These are phyloP conservation scores for Graptemys geographica DNA, from an alignment of 2,797 vertebrate species.

Conservation along the genomic window DNA sequence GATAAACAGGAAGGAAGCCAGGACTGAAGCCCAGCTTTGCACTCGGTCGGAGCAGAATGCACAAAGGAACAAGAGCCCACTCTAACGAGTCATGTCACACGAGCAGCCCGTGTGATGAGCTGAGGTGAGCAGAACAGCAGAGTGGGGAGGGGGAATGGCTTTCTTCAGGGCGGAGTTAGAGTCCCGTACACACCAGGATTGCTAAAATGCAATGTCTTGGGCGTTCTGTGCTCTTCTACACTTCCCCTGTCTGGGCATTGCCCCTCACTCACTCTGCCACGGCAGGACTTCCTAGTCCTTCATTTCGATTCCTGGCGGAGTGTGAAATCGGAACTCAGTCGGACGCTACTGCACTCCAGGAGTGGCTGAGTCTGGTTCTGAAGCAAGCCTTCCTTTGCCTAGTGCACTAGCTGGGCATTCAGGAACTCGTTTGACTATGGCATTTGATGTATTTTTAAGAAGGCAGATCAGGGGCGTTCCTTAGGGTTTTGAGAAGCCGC, in stretches of 20 bases:
- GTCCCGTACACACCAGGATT: too few relatives aligned
- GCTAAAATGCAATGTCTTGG: neutral
- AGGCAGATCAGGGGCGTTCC: neutral
- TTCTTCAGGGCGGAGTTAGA: neutral
- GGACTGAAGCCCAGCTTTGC: fast-evolving
- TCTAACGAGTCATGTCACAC: fast-evolving
- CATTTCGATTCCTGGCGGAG: neutral
- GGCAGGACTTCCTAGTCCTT: neutral
- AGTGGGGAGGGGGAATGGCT: fast-evolving
- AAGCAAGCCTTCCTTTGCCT: neutral
- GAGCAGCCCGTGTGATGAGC: fast-evolving
- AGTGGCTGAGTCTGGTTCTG: neutral
- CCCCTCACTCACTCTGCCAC: neutral
- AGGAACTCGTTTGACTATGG: neutral
- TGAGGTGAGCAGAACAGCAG: fast-evolving
- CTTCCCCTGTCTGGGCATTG: neutral
- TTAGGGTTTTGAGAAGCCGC: neutral
- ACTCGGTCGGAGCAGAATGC: neutral
- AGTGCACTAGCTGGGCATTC: neutral
- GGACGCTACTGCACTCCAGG: neutral
- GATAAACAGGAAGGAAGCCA: neutral
- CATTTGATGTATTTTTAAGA: neutral
- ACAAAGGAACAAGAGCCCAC: neutral
- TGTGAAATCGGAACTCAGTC: neutral
- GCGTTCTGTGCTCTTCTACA: neutral